Percentiles rank a stretch among this genome's conserved stretches.
Conservation (phyloP, 2,888 invertebrate species). For the Xanthia togata region DNA sequence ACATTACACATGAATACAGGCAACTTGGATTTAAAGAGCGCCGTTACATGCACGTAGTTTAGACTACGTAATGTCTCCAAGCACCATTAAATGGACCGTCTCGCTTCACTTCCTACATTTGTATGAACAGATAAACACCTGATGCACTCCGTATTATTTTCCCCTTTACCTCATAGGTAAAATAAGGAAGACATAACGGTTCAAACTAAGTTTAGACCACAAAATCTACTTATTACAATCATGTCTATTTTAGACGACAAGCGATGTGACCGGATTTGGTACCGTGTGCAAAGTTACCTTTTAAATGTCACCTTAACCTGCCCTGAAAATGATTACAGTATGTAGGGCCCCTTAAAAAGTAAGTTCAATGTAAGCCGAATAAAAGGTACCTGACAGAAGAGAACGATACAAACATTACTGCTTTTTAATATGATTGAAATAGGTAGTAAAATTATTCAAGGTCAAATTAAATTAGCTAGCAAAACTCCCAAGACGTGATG, state of each 20-base stretch:
- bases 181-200: background rate
- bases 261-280: background rate
- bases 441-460: background rate
- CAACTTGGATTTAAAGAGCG: constrained; percentile 18
- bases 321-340: background rate
- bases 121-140: constrained; percentile 40
- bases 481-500: too few species aligned
- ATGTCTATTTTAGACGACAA: background rate
- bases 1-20: background rate
- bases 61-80: constrained; percentile 23
- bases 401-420: background rate
- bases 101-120: constrained; percentile 39
- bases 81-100: constrained; percentile 29
- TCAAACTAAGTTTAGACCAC: background rate
- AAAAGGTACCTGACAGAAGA: background rate
- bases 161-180: background rate
- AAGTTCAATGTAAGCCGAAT: too few species aligned
- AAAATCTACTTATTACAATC: background rate
- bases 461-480: too few species aligned
- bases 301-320: background rate
- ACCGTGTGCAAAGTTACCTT: background rate
- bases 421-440: background rate
- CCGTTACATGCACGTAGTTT: constrained; percentile 1
- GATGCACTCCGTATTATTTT: constrained; percentile 38
- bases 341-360: background rate